Evolutionary conservation across 2,888 invertebrate species (phyloP).

Genomic region (Serrognathus titanus): DNA sequence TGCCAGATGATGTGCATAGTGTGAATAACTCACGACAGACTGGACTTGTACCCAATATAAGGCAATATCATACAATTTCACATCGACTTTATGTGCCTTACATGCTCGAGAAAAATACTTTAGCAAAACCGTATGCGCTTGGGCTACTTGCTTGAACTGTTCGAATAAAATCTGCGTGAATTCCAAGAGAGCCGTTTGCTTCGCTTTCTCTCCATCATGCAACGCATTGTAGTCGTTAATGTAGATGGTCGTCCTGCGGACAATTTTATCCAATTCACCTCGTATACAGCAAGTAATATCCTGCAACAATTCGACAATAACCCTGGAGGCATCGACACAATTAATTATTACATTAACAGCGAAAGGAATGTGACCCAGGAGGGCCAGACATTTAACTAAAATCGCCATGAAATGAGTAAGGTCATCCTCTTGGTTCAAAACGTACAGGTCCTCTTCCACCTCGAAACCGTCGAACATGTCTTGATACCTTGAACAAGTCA

Average conservation of each 20-base stretch:
- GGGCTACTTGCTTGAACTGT: constrained; percentile 77
- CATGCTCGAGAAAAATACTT: constrained; percentile 60
- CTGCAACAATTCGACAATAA: constrained; percentile 46
- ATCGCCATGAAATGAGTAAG: constrained; percentile 72
- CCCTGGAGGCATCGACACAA: not conserved
- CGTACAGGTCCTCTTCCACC: constrained; percentile 57
- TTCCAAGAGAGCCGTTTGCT: constrained; percentile 53
- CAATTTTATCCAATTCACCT: constrained; percentile 74
- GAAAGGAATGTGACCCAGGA: constrained; percentile 79
- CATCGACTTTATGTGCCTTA: constrained; percentile 56
- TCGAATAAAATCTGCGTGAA: constrained; percentile 74
- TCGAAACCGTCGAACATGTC: constrained; percentile 44
- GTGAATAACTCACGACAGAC: constrained; percentile 66
- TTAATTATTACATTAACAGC: constrained; percentile 67
- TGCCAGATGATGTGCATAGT: not conserved
- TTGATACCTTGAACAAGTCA: constrained; percentile 30
- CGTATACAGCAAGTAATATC: constrained; percentile 81
- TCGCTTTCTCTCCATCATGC: constrained; percentile 40
- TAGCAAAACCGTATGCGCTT: constrained; percentile 69
- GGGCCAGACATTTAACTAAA: constrained; percentile 80
- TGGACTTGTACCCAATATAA: constrained; percentile 91
- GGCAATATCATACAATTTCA: constrained; percentile 64
- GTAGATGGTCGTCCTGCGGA: constrained; percentile 75
- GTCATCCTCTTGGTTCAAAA: constrained; percentile 59
- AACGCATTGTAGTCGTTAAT: constrained; percentile 60